Evolutionary conservation across 2,888 invertebrate genomes (phyloP).

Genomic region (Diloba caeruleocephala): DNA sequence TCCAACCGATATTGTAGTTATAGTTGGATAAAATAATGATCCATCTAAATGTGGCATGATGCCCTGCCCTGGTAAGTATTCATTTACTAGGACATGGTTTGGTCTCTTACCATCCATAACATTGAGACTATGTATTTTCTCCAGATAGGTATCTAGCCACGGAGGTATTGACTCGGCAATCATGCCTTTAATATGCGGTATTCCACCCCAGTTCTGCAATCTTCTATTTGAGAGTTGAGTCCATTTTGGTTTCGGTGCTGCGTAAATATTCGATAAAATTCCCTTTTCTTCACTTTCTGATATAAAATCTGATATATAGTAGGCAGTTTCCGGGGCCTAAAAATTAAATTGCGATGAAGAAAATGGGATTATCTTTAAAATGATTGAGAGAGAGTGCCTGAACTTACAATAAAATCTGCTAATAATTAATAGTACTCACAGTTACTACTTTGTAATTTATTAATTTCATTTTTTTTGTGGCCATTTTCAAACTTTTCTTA

Average conservation of each 20-base stretch:
- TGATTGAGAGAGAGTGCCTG: constrained; percentile 4
- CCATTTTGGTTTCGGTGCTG: constrained; percentile 98
- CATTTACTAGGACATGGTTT: constrained; percentile 98
- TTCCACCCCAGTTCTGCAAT: constrained; percentile 99
- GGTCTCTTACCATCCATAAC: constrained; percentile 93
- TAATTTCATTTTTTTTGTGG: constrained; percentile 29
- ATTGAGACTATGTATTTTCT: constrained; percentile 91
- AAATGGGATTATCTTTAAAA: constrained; percentile 10
- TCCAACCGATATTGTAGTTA: constrained; percentile 97
- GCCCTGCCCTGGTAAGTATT: constrained; percentile 97
- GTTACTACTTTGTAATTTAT: constrained; percentile 51
- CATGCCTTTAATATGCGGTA: constrained; percentile 98
- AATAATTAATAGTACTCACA: constrained; percentile 50
- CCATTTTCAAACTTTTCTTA: constrained; percentile 23
- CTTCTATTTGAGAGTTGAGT: constrained; percentile 96
- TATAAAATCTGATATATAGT: constrained; percentile 97
- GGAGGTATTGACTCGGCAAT: constrained; percentile 95
- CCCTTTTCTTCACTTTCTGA: constrained; percentile 91
- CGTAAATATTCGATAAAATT: constrained; percentile 93
- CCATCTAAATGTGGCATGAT: constrained; percentile 99
- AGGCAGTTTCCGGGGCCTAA: constrained; percentile 90
- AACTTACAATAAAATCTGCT: neutral
- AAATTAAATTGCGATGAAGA: constrained; percentile 14
- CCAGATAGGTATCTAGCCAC: constrained; percentile 93
- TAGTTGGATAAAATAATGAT: constrained; percentile 96